A percentile compares a stretch with the other conserved stretches of the same genome.
phyloP scores from a whole-genome alignment of 2,797 vertebrate genomes.

The Argyrosomus regius region DNA sequence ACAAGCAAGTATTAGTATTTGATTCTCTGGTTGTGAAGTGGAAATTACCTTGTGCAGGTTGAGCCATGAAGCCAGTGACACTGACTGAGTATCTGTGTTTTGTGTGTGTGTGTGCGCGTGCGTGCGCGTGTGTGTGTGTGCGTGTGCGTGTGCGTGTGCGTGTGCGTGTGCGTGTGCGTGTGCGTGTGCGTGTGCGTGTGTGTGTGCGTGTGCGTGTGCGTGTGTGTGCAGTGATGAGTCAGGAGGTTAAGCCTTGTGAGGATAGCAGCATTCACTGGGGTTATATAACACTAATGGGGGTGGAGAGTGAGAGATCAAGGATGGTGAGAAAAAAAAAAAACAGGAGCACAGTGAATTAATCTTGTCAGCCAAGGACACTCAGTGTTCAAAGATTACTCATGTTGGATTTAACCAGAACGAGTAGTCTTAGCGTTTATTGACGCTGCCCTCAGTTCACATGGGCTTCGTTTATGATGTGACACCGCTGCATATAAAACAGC shows the following conservation, averaged over 20 bases:
- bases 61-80: constrained; percentile 33
- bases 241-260: constrained; percentile 54
- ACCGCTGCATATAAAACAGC: not conserved
- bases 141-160: constrained; percentile 29
- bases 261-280: constrained; percentile 24
- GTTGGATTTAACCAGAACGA: constrained; percentile 35
- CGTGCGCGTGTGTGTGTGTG: constrained; percentile 22
- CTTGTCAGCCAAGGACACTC: constrained; percentile 45
- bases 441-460: not conserved
- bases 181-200: constrained; percentile 26
- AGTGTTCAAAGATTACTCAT: constrained; percentile 54
- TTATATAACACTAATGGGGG: constrained; percentile 62
- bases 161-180: constrained; percentile 26
- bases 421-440: not conserved
- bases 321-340: constrained; percentile 8
- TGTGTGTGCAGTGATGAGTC: constrained; percentile 37
- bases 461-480: not conserved
- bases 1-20: not conserved
- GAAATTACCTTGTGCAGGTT: not conserved
- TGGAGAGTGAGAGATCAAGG: constrained; percentile 17
- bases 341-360: constrained; percentile 47
- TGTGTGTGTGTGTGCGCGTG: constrained; percentile 25
- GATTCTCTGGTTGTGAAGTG: not conserved
- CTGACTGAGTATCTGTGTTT: constrained; percentile 21
- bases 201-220: constrained; percentile 24